phyloP scores from a whole-genome alignment of 2,888 invertebrate species.

The Drosophila emarginata region DNA sequence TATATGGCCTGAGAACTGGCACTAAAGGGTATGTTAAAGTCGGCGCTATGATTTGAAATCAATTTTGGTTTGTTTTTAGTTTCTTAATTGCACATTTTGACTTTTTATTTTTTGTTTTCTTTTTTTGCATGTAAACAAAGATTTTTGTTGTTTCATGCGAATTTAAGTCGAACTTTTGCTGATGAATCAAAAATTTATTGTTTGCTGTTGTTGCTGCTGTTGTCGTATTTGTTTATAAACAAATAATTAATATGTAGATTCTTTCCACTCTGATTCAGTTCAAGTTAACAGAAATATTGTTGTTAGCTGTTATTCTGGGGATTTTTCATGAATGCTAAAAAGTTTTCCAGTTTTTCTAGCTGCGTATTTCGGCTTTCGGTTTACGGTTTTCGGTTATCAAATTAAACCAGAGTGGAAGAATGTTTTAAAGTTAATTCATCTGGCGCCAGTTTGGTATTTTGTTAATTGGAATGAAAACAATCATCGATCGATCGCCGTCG shows the following conservation, averaged over 20 bases:
- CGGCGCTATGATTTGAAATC: background rate
- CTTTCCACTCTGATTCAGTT: constrained; percentile 51
- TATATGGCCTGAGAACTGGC: background rate
- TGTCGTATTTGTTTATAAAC: constrained; percentile 25
- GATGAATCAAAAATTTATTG: constrained; percentile 21
- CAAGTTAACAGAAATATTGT: constrained; percentile 35
- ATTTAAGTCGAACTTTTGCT: constrained; percentile 58
- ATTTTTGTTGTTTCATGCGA: constrained; percentile 44
- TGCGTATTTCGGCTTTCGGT: constrained; percentile 34
- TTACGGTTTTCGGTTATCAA: background rate
- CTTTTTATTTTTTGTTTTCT: constrained; percentile 17
- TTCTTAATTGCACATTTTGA: constrained; percentile 33
- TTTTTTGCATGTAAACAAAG: constrained; percentile 48
- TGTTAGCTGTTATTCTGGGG: constrained; percentile 16
- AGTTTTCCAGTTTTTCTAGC: constrained; percentile 61
- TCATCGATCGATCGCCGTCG: constrained; percentile 33
- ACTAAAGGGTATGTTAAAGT: background rate
- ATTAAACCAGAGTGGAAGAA: constrained; percentile 1
- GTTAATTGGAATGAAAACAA: constrained; percentile 55
- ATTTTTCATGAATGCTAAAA: constrained; percentile 34
- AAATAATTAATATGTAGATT: constrained; percentile 56
- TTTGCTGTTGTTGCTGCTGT: constrained; percentile 22
- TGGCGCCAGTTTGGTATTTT: constrained; percentile 67
- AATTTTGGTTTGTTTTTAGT: background rate
- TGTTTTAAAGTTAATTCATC: constrained; percentile 60